phyloP scores from a whole-genome alignment of 2,113 vertebrate genomes.

The Odontophorus gujanensis region DNA sequence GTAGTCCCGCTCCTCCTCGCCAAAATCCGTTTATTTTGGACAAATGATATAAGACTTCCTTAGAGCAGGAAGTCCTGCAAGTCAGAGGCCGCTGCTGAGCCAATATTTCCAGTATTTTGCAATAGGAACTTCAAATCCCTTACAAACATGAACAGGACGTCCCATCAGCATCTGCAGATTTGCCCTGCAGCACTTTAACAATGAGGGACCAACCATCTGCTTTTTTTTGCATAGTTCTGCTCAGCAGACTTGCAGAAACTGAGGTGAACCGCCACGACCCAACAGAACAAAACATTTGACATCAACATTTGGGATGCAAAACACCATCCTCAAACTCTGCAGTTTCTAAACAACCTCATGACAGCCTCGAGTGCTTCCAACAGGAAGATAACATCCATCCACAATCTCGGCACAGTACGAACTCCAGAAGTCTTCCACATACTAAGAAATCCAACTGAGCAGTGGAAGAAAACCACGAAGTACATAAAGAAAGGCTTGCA shows the following conservation, averaged over 20 bases:
- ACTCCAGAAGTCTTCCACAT: background rate
- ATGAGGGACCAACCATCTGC: background rate
- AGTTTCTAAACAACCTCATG: constrained; percentile 32
- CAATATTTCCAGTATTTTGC: constrained; percentile 54
- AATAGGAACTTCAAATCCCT: constrained; percentile 21
- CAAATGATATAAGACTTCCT: constrained; percentile 23
- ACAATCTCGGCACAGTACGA: background rate
- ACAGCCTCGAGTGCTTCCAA: background rate
- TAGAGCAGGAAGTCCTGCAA: constrained; percentile 44
- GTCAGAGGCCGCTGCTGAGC: constrained; percentile 46
- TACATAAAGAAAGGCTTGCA: background rate
- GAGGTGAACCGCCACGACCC: background rate
- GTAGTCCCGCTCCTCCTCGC: background rate
- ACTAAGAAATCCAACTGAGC: background rate
- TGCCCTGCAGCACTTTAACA: background rate
- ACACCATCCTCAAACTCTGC: background rate
- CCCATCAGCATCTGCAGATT: background rate
- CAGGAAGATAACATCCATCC: background rate
- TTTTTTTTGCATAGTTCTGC: background rate
- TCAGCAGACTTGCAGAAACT: background rate
- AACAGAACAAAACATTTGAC: background rate
- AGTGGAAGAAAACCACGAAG: background rate
- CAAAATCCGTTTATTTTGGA: constrained; percentile 46
- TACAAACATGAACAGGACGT: background rate
- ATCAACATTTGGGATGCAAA: constrained; percentile 35